Percentiles rank a stretch among this genome's conserved stretches.
phyloP scores from a whole-genome alignment of 2,888 invertebrate genomes.

The Hirtodrosophila alboralis region DNA sequence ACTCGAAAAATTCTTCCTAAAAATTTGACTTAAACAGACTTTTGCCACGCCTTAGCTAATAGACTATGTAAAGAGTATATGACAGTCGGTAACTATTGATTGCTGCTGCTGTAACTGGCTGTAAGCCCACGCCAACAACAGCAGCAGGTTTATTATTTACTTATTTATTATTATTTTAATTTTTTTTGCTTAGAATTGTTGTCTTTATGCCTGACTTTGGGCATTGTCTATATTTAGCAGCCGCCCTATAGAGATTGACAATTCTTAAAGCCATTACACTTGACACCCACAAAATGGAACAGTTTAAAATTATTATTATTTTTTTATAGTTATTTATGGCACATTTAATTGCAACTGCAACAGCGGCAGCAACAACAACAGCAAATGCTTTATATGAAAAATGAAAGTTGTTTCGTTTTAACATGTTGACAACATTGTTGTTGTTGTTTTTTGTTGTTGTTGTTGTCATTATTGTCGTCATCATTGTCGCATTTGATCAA shows the following conservation, averaged over 20 bases:
- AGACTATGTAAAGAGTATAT: no score
- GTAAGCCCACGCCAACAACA: slow-evolving; percentile 62
- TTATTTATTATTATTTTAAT: no score
- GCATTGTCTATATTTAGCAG: slow-evolving; percentile 67
- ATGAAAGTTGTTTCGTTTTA: slow-evolving; percentile 69
- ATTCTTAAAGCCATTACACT: slow-evolving; percentile 62
- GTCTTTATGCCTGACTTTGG: slow-evolving; percentile 43
- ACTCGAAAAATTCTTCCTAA: no score
- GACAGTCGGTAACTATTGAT: no score
- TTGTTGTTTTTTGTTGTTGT: slow-evolving; percentile 10
- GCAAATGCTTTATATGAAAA: slow-evolving; percentile 58
- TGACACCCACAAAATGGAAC: slow-evolving; percentile 68
- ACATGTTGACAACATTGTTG: slow-evolving; percentile 28
- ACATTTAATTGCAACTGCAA: slow-evolving; percentile 30
- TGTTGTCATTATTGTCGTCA: slow-evolving; percentile 8
- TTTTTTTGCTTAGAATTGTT: slow-evolving; percentile 22
- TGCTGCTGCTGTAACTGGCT: slow-evolving; percentile 63
- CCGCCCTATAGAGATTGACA: slow-evolving; percentile 60
- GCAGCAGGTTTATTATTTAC: slow-evolving; percentile 55
- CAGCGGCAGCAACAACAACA: slow-evolving; percentile 12
- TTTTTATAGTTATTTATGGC: slow-evolving; percentile 46
- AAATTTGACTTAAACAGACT: no score
- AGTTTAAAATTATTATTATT: slow-evolving; percentile 19
- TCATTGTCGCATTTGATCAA: slow-evolving; percentile 69
- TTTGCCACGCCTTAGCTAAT: no score